These are phyloP conservation scores for Drosophila imparisetae DNA, from an alignment of 2,888 invertebrate species.

Conservation along the genomic window DNA sequence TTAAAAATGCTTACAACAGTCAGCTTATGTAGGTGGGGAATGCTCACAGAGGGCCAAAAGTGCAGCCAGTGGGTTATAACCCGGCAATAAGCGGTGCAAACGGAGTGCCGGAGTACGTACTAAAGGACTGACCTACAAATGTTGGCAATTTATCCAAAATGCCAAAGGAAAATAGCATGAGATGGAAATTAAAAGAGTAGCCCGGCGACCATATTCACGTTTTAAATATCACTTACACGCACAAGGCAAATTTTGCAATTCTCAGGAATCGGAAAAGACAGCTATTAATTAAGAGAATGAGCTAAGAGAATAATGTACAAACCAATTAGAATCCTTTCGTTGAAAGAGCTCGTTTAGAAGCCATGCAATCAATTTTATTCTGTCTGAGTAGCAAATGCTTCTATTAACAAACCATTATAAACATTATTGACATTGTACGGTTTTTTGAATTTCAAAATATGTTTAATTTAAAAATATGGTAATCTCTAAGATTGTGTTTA, in stretches of 20 bases:
- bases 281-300: background rate
- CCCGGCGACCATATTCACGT: background rate
- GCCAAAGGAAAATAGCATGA: conserved; percentile 15
- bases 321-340: background rate
- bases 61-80: conserved; percentile 59
- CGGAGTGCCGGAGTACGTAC: background rate
- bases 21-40: conserved; percentile 44
- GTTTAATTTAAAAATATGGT: too few relatives aligned
- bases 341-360: background rate
- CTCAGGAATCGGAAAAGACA: background rate
- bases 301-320: background rate
- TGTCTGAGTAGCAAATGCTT: background rate
- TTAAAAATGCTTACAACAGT: conserved; percentile 72
- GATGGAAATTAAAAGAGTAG: conserved; percentile 11
- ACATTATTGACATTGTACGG: too few relatives aligned
- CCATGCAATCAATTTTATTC: background rate
- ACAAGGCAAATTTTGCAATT: background rate
- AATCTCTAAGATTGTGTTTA: background rate
- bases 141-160: conserved; percentile 24
- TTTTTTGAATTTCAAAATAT: background rate
- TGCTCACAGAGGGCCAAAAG: conserved; percentile 38
- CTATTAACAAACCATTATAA: background rate
- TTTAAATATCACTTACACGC: conserved; percentile 2
- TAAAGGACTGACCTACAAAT: conserved; percentile 50
- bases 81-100: conserved; percentile 16